Percentiles rank a stretch among this genome's conserved stretches.
Evolutionary conservation across 2,113 vertebrate genomes (phyloP).

Genomic region (Lampris megalopsis): DNA sequence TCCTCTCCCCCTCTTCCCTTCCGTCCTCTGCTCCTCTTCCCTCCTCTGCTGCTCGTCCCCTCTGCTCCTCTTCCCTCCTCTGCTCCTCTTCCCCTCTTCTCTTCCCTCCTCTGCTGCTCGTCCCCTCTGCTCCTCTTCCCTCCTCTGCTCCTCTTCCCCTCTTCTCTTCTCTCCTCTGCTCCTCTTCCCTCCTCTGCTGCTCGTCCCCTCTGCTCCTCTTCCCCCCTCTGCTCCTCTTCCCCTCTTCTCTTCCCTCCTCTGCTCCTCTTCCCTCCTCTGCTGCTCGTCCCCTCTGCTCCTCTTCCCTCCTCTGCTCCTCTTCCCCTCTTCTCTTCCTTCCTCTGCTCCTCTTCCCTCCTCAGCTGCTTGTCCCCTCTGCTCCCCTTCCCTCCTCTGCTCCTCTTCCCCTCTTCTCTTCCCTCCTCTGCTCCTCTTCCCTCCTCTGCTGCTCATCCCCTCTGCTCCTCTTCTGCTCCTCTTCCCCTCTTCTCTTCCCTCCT

Average conservation of each 20-base stretch:
- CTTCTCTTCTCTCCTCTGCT: slow-evolving; percentile 22
- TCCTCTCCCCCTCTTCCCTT: neutral
- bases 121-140: neutral
- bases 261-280: slow-evolving; percentile 40
- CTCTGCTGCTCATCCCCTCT: too few species aligned
- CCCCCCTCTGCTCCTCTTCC: slow-evolving; percentile 42
- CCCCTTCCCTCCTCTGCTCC: too few species aligned
- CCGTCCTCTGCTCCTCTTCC: neutral
- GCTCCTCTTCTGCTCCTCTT: too few species aligned
- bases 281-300: slow-evolving; percentile 25
- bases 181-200: slow-evolving; percentile 12
- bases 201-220: slow-evolving; percentile 42
- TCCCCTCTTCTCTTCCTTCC: slow-evolving; percentile 31
- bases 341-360: too few species aligned
- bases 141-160: slow-evolving; percentile 25
- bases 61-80: neutral
- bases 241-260: slow-evolving; percentile 35
- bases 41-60: neutral
- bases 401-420: too few species aligned
- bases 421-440: too few species aligned
- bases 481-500: too few species aligned
- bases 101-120: neutral
- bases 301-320: slow-evolving; percentile 17
- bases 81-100: neutral
- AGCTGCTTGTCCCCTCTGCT: too few species aligned